These are phyloP conservation scores for Drosophila truncata DNA, from an alignment of 1,140 invertebrate genomes.

Conservation along the genomic window DNA sequence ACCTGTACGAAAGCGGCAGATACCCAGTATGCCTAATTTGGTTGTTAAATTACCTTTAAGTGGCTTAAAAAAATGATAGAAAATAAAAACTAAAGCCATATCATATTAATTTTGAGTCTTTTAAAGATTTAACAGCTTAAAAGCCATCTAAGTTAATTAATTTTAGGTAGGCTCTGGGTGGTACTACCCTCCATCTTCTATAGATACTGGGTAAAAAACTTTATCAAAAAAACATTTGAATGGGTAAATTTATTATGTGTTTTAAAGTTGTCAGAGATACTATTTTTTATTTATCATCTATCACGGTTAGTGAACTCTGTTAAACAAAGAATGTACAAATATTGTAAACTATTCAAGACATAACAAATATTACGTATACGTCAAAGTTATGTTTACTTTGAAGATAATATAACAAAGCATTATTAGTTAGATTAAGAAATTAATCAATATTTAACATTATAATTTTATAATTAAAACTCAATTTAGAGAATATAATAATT, in stretches of 20 bases:
- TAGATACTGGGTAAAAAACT: background rate
- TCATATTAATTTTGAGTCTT: background rate
- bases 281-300: background rate
- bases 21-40: background rate
- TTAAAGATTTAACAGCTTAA: background rate
- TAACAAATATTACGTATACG: constrained; percentile 12
- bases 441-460: background rate
- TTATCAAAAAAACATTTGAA: constrained; percentile 9
- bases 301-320: background rate
- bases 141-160: background rate
- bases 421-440: background rate
- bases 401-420: background rate
- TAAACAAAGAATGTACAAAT: constrained; percentile 1
- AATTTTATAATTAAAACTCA: background rate
- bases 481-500: background rate
- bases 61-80: background rate
- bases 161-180: background rate
- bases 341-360: background rate
- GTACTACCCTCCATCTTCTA: background rate
- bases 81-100: background rate
- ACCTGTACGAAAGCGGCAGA: background rate
- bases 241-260: constrained; percentile 11
- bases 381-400: background rate
- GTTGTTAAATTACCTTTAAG: background rate
- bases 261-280: constrained; percentile 6